Percentiles rank a stretch among this genome's conserved stretches.
phyloP scores from a whole-genome alignment of 2,113 vertebrate species.

The Indicator indicator region DNA sequence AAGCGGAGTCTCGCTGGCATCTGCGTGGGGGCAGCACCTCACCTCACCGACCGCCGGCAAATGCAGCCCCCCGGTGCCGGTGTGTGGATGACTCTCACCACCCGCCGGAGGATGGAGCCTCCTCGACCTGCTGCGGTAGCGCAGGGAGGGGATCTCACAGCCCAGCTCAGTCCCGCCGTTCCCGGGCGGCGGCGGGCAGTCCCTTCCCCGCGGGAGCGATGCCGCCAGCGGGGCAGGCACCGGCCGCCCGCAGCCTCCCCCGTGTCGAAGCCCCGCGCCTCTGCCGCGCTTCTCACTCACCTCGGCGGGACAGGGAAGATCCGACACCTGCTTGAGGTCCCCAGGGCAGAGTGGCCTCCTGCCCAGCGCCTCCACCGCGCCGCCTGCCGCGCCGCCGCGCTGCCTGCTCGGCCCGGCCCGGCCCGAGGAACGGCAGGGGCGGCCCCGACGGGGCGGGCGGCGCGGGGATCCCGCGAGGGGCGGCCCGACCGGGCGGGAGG shows the following conservation, averaged over 20 bases:
- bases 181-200: neutral
- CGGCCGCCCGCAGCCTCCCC: neutral
- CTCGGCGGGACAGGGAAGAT: neutral
- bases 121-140: neutral
- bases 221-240: neutral
- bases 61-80: neutral
- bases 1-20: neutral
- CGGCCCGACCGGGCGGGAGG: neutral
- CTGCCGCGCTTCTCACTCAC: neutral
- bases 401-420: neutral
- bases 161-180: neutral
- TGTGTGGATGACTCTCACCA: neutral
- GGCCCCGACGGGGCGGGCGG: neutral
- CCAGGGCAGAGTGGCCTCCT: neutral
- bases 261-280: neutral
- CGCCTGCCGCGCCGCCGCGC: neutral
- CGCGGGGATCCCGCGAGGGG: neutral
- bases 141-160: neutral
- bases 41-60: neutral
- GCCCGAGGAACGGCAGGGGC: constrained; percentile 51
- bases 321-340: neutral
- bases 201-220: neutral
- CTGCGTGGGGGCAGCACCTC: neutral
- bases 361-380: neutral
- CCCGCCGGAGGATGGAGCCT: neutral